phyloP scores from a whole-genome alignment of 1,140 invertebrate genomes.

The Wasmannia auropunctata region DNA sequence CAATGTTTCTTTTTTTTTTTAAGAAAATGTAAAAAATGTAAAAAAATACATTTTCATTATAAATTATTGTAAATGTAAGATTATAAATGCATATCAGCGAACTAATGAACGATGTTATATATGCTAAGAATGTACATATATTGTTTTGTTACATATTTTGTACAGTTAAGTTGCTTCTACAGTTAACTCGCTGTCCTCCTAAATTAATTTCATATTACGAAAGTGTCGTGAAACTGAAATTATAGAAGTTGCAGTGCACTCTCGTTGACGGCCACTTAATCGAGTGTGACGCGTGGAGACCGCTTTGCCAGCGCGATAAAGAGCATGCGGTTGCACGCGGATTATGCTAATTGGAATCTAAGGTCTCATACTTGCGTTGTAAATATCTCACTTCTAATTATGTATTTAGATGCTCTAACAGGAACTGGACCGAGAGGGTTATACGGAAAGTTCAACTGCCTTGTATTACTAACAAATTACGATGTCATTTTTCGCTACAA shows the following conservation, averaged over 20 bases:
- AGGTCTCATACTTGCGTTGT: slow-evolving; percentile 32
- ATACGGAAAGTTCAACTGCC: neutral
- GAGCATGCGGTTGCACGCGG: slow-evolving; percentile 23
- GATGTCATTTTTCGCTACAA: neutral
- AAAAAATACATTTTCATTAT: neutral
- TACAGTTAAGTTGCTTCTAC: too few relatives aligned
- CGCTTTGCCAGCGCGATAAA: slow-evolving; percentile 40
- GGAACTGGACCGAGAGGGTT: neutral
- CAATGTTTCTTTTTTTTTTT: neutral
- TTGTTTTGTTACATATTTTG: neutral
- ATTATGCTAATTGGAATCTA: slow-evolving; percentile 56
- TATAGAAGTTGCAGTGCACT: slow-evolving; percentile 5
- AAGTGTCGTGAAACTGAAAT: slow-evolving; percentile 12
- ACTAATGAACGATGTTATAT: neutral
- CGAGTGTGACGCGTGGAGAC: slow-evolving; percentile 35
- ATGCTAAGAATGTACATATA: neutral
- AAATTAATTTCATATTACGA: slow-evolving; percentile 15
- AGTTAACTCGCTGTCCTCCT: neutral
- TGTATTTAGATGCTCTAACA: neutral
- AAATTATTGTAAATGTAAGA: neutral
- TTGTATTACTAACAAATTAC: neutral
- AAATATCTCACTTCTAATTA: slow-evolving; percentile 34
- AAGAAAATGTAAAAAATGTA: neutral
- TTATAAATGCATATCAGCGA: neutral
- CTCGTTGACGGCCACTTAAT: slow-evolving; percentile 39